These are phyloP conservation scores for Danaus plexippus DNA, from an alignment of 1,140 invertebrate species.

Conservation along the genomic window DNA sequence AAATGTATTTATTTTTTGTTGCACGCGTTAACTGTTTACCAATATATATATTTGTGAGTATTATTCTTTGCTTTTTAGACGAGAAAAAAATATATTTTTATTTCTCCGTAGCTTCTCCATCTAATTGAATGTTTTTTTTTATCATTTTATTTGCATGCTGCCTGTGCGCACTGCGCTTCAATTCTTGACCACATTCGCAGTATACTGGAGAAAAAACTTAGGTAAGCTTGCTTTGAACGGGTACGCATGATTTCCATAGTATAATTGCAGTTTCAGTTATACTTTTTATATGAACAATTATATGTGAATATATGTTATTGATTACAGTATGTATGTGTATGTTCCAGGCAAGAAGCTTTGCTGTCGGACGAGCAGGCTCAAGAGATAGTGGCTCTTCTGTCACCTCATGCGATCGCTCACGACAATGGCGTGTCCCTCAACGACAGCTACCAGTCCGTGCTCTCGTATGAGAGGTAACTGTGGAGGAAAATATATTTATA, in stretches of 20 bases:
- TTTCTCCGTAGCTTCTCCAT: conserved; percentile 37
- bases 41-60: conserved; percentile 26
- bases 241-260: conserved; percentile 20
- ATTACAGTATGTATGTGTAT: background rate
- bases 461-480: conserved; percentile 64
- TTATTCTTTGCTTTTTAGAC: conserved; percentile 18
- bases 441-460: conserved; percentile 71
- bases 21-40: conserved; percentile 29
- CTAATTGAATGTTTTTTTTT: conserved; percentile 61
- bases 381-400: conserved; percentile 84
- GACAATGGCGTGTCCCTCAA: conserved; percentile 68
- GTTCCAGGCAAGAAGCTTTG: conserved; percentile 79
- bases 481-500: background rate
- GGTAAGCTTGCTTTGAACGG: conserved; percentile 73
- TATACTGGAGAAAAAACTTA: conserved; percentile 85
- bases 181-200: conserved; percentile 72
- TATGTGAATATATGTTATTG: conserved; percentile 1
- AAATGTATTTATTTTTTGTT: conserved; percentile 25
- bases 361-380: conserved; percentile 89
- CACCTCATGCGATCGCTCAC: conserved; percentile 67
- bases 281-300: background rate
- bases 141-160: conserved; percentile 62
- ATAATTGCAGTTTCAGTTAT: background rate
- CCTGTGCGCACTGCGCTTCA: conserved; percentile 69
- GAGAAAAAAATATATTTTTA: conserved; percentile 6